phyloP scores from a whole-genome alignment of 2,888 invertebrate species.

The Rhopalosiphum nymphaeae region DNA sequence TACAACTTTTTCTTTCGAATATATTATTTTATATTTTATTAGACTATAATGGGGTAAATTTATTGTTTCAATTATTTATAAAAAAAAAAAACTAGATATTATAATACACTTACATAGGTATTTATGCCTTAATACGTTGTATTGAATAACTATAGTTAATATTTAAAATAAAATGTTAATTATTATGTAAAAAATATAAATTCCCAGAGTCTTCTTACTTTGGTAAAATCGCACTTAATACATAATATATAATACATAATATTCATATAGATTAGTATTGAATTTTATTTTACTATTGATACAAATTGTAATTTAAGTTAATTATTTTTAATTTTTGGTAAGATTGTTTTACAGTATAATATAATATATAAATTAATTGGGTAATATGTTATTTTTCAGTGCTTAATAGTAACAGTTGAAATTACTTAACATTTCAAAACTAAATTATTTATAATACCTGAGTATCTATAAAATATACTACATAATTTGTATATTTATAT shows the following conservation, averaged over 20 bases:
- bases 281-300: not conserved
- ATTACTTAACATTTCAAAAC: not conserved
- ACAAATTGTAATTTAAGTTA: not conserved
- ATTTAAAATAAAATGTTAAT: not conserved
- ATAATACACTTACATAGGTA: not conserved
- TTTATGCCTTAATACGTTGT: not conserved
- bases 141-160: not conserved
- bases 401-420: not conserved
- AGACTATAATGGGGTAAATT: not conserved
- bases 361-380: not conserved
- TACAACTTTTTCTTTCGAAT: not conserved
- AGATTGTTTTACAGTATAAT: not conserved
- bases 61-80: not conserved
- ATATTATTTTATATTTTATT: not conserved
- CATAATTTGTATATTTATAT: too few species aligned
- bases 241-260: not conserved
- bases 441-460: not conserved
- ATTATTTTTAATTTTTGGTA: not conserved
- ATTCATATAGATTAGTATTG: not conserved
- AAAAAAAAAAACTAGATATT: not conserved
- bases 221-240: not conserved
- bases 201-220: not conserved
- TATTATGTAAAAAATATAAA: not conserved
- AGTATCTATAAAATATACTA: not conserved
- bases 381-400: not conserved